These are phyloP conservation scores for Nasonia longicornis DNA, from an alignment of 1,140 invertebrate genomes.

Conservation along the genomic window DNA sequence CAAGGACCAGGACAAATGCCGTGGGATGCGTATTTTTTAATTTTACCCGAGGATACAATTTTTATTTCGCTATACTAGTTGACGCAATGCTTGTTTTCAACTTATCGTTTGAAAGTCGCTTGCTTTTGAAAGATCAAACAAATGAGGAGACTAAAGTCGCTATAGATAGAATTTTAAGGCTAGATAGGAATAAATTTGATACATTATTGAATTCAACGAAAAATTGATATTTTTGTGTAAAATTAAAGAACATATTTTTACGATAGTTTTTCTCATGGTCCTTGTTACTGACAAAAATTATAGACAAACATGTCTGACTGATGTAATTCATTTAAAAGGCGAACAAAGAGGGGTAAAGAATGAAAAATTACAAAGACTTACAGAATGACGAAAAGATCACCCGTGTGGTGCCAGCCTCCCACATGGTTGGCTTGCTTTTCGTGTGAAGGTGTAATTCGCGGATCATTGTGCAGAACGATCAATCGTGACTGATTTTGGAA, in stretches of 20 bases:
- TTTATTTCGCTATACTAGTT: not conserved
- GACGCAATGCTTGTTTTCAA: not conserved
- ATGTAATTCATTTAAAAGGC: slow-evolving; percentile 6
- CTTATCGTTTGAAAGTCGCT: not conserved
- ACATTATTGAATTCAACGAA: slow-evolving; percentile 1
- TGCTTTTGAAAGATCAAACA: too few relatives aligned
- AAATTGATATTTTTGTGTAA: slow-evolving; percentile 20
- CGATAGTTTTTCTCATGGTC: slow-evolving; percentile 15
- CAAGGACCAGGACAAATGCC: slow-evolving; percentile 26
- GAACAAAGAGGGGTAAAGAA: slow-evolving; percentile 19
- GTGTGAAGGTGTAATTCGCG: slow-evolving; percentile 17
- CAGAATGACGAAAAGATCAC: slow-evolving; percentile 6
- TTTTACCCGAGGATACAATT: not conserved
- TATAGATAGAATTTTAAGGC: not conserved
- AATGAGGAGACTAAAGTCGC: not conserved
- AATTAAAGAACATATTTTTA: slow-evolving; percentile 2
- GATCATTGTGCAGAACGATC: slow-evolving; percentile 38
- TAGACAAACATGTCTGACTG: slow-evolving; percentile 33
- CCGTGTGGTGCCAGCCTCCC: slow-evolving; percentile 31
- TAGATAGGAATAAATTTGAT: not conserved
- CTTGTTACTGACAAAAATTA: slow-evolving; percentile 20
- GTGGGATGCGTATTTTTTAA: slow-evolving; percentile 5
- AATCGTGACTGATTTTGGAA: slow-evolving; percentile 30
- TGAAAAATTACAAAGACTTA: slow-evolving; percentile 25
- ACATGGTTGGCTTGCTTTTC: slow-evolving; percentile 34